phyloP scores from a whole-genome alignment of 2,113 vertebrate genomes.

The Otocyon megalotis region DNA sequence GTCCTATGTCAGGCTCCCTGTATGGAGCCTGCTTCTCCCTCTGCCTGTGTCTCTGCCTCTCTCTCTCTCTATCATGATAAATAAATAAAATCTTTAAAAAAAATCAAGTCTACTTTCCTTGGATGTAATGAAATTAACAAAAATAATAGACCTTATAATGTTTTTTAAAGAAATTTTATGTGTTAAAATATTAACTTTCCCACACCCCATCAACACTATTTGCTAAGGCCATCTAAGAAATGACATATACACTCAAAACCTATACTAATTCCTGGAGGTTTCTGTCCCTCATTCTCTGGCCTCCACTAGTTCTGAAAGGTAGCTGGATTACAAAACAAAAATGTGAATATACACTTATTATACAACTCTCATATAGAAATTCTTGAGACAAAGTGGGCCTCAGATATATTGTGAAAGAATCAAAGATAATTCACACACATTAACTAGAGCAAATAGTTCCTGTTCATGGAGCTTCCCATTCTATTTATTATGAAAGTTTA shows the following conservation, averaged over 20 bases:
- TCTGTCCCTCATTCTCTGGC: neutral
- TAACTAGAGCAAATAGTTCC: neutral
- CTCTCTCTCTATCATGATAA: too few species aligned
- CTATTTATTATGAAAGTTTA: neutral
- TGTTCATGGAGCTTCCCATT: neutral
- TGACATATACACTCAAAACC: neutral
- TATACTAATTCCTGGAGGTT: neutral
- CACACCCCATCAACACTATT: neutral
- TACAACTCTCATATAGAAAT: neutral
- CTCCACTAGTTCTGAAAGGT: neutral
- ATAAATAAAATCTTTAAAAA: too few species aligned
- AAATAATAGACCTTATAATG: neutral
- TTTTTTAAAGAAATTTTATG: neutral
- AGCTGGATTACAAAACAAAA: slow-evolving; percentile 6
- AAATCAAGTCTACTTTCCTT: neutral
- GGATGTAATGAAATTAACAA: neutral
- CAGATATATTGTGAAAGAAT: neutral
- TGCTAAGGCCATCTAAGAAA: neutral
- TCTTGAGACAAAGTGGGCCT: neutral
- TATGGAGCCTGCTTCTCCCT: too few species aligned
- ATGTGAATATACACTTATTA: neutral
- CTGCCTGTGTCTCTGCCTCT: too few species aligned
- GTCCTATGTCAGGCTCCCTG: too few species aligned
- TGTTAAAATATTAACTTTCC: neutral
- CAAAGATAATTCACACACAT: neutral